phyloP scores from a whole-genome alignment of 2,797 vertebrate species.

The Myripristis murdjan region DNA sequence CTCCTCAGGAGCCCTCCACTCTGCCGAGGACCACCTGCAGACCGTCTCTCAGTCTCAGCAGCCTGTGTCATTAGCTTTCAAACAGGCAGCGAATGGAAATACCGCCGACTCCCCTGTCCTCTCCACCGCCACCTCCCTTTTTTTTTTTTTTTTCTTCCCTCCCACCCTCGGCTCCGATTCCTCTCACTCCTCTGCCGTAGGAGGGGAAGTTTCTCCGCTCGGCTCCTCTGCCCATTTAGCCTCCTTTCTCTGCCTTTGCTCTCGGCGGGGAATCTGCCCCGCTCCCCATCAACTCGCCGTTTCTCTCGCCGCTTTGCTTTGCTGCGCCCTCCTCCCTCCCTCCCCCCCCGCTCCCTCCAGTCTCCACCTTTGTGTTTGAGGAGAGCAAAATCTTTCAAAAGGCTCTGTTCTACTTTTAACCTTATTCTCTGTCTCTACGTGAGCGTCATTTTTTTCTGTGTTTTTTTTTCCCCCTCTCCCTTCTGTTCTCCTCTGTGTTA shows the following conservation, averaged over 20 bases:
- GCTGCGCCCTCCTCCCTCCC: not conserved
- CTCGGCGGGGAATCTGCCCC: slow-evolving; percentile 54
- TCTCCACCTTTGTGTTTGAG: slow-evolving; percentile 27
- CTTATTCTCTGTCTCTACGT: slow-evolving; percentile 50
- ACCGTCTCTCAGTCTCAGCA: slow-evolving; percentile 54
- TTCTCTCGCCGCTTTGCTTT: slow-evolving; percentile 43
- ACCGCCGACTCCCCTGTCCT: slow-evolving; percentile 55
- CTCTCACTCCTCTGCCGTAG: slow-evolving; percentile 45
- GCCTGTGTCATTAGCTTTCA: slow-evolving; percentile 73
- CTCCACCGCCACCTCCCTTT: not conserved
- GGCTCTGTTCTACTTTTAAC: slow-evolving; percentile 59
- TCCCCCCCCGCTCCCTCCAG: slow-evolving; percentile 14
- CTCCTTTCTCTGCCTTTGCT: slow-evolving; percentile 54
- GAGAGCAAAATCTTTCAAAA: slow-evolving; percentile 55
- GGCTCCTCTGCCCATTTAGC: slow-evolving; percentile 55
- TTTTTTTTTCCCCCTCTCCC: slow-evolving; percentile 61
- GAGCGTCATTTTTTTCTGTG: slow-evolving; percentile 54
- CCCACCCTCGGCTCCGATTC: slow-evolving; percentile 31
- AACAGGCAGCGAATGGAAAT: slow-evolving; percentile 69
- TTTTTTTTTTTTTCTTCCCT: slow-evolving; percentile 24
- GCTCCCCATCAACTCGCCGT: slow-evolving; percentile 31
- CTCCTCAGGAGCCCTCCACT: slow-evolving; percentile 62
- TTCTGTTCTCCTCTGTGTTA: slow-evolving; percentile 48
- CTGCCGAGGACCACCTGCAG: slow-evolving; percentile 76
- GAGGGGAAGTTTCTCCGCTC: slow-evolving; percentile 48